Evolutionary conservation across 2,797 vertebrate genomes (phyloP).

Genomic region (Nyctalus aviator): DNA sequence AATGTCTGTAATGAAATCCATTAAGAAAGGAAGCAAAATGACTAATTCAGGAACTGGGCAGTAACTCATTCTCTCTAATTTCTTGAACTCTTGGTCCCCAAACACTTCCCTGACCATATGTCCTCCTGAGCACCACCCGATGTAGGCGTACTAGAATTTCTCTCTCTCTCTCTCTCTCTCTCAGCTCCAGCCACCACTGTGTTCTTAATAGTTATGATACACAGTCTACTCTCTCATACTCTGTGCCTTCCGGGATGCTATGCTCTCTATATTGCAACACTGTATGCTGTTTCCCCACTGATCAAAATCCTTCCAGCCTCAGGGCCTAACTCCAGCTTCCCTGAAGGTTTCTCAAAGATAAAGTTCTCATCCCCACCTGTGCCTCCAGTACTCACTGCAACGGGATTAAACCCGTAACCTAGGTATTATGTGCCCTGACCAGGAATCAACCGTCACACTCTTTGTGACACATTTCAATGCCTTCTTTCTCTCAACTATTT

Average conservation of each 20-base stretch:
- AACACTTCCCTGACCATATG: conserved; percentile 72
- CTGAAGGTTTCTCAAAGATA: conserved; percentile 16
- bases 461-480: neutral
- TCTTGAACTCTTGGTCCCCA: conserved; percentile 74
- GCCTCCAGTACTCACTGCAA: neutral
- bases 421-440: neutral
- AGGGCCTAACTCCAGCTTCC: neutral
- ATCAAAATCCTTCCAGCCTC: neutral
- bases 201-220: neutral
- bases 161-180: too few species aligned
- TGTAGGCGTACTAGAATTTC: neutral
- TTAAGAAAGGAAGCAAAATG: conserved; percentile 83
- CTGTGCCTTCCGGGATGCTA: neutral
- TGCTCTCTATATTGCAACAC: neutral
- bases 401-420: neutral
- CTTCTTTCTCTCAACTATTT: neutral
- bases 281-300: neutral
- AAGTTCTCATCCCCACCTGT: neutral
- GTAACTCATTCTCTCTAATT: conserved; percentile 77
- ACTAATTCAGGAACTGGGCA: conserved; percentile 83
- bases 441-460: neutral
- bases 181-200: neutral
- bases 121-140: neutral
- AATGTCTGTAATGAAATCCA: conserved; percentile 77
- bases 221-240: neutral